phyloP scores from a whole-genome alignment of 2,797 vertebrate genomes.

The Fundulus diaphanus region DNA sequence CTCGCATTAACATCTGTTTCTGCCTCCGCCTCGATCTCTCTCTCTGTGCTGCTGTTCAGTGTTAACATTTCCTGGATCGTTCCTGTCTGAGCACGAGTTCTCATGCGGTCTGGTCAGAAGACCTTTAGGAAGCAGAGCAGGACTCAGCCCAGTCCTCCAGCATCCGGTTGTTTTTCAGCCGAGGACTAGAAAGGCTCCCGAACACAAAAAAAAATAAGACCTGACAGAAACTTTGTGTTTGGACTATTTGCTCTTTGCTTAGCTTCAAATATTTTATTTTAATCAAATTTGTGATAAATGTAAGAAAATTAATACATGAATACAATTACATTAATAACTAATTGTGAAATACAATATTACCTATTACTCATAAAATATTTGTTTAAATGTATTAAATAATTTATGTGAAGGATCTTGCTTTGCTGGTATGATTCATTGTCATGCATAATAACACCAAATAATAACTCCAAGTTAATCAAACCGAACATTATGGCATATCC shows the following conservation, averaged over 20 bases:
- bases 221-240: conserved; percentile 23
- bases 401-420: too few species aligned
- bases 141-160: conserved; percentile 30
- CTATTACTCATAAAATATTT: too few species aligned
- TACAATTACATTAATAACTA: too few species aligned
- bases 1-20: conserved; percentile 25
- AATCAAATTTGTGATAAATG: background rate
- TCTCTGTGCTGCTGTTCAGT: background rate
- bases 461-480: too few species aligned
- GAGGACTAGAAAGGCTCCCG: conserved; percentile 35
- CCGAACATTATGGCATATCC: too few species aligned
- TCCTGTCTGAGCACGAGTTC: conserved; percentile 36
- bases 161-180: conserved; percentile 46
- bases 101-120: conserved; percentile 36
- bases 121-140: conserved; percentile 25
- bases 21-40: background rate
- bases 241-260: conserved; percentile 9
- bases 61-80: conserved; percentile 27
- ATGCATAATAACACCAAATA: too few species aligned
- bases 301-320: too few species aligned
- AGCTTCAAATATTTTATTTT: background rate
- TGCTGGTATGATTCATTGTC: too few species aligned
- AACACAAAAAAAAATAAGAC: conserved; percentile 40
- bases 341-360: too few species aligned
- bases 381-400: too few species aligned